Percentiles rank a stretch among this genome's conserved stretches.
These are phyloP conservation scores for Fundulus diaphanus DNA, from an alignment of 2,797 vertebrate species.

Conservation along the genomic window DNA sequence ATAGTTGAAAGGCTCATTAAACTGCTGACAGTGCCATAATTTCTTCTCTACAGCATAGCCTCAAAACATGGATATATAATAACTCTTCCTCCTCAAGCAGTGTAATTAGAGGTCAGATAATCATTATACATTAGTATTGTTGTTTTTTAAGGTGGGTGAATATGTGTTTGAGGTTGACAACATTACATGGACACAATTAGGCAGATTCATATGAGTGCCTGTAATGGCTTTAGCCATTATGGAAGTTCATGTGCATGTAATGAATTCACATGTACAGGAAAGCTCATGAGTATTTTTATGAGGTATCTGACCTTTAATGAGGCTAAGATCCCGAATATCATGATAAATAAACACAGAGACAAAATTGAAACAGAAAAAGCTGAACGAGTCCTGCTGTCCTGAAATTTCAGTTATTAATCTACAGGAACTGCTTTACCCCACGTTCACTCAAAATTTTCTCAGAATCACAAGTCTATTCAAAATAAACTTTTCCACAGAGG, in stretches of 20 bases:
- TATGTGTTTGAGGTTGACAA: constrained; percentile 42
- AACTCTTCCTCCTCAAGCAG: constrained; percentile 55
- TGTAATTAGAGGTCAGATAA: constrained; percentile 74
- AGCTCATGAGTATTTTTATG: background rate
- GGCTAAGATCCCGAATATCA: constrained; percentile 41
- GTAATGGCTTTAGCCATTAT: constrained; percentile 51
- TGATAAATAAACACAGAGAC: constrained; percentile 52
- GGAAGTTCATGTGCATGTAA: constrained; percentile 29
- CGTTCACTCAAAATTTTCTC: background rate
- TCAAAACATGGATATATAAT: constrained; percentile 60
- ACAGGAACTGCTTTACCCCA: background rate
- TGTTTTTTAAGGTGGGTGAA: constrained; percentile 44
- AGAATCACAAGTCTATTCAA: background rate
- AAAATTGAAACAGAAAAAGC: too few species aligned
- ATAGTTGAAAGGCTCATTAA: constrained; percentile 76
- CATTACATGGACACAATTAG: constrained; percentile 36
- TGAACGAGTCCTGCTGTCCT: background rate
- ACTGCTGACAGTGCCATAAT: constrained; percentile 72
- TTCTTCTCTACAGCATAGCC: constrained; percentile 50
- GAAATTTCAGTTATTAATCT: background rate
- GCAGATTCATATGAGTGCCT: constrained; percentile 48
- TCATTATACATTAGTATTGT: constrained; percentile 56
- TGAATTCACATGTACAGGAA: background rate
- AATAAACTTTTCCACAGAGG: background rate
- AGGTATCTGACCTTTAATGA: constrained; percentile 19